These are phyloP conservation scores for Dendropsophus ebraccatus DNA, from an alignment of 2,113 vertebrate species.

Conservation along the genomic window DNA sequence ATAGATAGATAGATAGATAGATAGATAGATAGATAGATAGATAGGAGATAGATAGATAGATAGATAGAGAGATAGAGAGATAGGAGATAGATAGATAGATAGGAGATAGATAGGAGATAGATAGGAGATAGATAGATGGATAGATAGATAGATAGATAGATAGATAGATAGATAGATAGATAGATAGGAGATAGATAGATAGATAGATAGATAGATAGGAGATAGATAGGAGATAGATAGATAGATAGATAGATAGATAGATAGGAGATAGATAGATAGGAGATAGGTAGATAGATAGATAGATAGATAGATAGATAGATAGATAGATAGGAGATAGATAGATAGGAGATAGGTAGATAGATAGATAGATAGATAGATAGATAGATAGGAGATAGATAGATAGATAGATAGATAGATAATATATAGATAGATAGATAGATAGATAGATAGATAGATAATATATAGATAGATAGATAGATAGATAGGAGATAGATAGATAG, in stretches of 20 bases:
- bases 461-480: background rate
- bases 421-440: background rate
- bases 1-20: constrained; percentile 1
- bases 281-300: no score
- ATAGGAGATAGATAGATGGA: background rate
- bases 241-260: background rate
- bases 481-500: background rate
- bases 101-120: no score
- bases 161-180: no score
- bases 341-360: no score
- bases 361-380: background rate
- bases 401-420: background rate
- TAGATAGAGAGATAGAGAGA: background rate
- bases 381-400: background rate
- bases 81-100: background rate
- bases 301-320: no score
- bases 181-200: background rate
- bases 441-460: no score
- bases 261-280: no score
- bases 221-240: background rate
- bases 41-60: background rate
- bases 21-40: background rate
- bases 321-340: no score
- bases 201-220: background rate
- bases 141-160: background rate